Base-by-base conservation (phyloP, 2,113 vertebrate genomes). In the Daboia siamensis region DNA sequence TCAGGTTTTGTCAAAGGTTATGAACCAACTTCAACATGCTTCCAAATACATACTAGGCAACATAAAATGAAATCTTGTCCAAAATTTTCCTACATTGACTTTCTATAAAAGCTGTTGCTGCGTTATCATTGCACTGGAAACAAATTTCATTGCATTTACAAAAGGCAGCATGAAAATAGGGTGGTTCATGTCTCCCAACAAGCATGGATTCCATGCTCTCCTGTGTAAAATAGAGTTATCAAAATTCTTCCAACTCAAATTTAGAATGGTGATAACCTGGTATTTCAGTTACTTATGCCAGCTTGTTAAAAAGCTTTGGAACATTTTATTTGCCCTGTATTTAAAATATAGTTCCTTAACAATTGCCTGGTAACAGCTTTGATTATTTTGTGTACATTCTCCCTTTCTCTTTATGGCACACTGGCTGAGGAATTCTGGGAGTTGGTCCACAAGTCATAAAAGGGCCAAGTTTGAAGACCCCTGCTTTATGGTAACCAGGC, bases 301-400 rank as follows among this genome's bases (percentile, higher is more conserved):
- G 15, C 88, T 90, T 93, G 84, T 86, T 33, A 56, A 4, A 4
- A 26, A 93, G 54, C 93, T 95, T 94, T 94, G 91, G 80, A 55
- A 91, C 3, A 54, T 89, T 87, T 94, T 1, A 33, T 29, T 94
- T 89, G 88, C 90, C 92, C 21, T 86, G n/a, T 85, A 54, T 48
- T 89, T 52, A 3, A 54, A 87, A 15, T 61, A 55, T 0, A 0
- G 86, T 89, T 90, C 87, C 29, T 48, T 91, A 91, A 80, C 0
- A 0, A 84, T 29, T 93, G 87, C 8, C 21, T 0, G 0, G 11
- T 52, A 95, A 94, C 52, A 91, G 69, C 0, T 0, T 0, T 0
- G 52, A 84, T 94, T 95, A 93, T 96, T 93, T 46, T 29, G 91
- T 90, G 15, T 3, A 29, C 33, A 21, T 92, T 94, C 91, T 17